Evolutionary conservation across 1,140 invertebrate species (phyloP).

Genomic region (Copidosoma floridanum): DNA sequence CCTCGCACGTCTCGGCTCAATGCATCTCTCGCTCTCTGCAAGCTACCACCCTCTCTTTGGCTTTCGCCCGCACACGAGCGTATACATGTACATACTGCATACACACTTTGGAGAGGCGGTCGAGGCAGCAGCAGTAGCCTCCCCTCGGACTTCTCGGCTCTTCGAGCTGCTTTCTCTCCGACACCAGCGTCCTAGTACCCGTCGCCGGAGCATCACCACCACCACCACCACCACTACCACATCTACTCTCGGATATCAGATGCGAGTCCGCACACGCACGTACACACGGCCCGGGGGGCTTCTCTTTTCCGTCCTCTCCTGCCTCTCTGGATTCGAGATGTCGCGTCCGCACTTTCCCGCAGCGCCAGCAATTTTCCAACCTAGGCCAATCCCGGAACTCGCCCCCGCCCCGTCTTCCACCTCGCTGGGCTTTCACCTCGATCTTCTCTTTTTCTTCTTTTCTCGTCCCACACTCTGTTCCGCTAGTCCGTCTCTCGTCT

Average conservation of each 20-base stretch:
- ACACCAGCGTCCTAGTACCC: neutral
- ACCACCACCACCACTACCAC: too few relatives aligned
- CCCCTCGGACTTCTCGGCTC: neutral
- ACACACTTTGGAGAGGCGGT: neutral
- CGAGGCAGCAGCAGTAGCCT: neutral
- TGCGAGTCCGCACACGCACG: neutral
- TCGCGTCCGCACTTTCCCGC: neutral
- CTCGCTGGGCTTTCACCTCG: neutral
- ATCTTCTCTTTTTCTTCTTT: neutral
- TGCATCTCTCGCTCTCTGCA: slow-evolving; percentile 4
- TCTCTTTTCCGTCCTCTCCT: neutral
- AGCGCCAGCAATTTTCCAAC: slow-evolving; percentile 30
- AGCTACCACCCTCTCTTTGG: slow-evolving; percentile 10
- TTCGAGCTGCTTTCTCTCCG: neutral
- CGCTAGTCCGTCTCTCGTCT: slow-evolving; percentile 4
- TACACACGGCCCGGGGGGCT: neutral
- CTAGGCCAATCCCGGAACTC: slow-evolving; percentile 40
- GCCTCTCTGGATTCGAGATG: neutral
- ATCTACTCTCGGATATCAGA: neutral
- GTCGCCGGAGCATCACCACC: neutral
- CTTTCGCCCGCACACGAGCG: slow-evolving; percentile 30
- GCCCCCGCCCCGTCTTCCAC: neutral
- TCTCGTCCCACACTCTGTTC: slow-evolving; percentile 1
- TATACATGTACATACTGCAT: too few relatives aligned
- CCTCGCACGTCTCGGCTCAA: slow-evolving; percentile 28